Evolutionary conservation across 2,888 invertebrate species (phyloP), one percentile per base, ranked within the genome.

Genomic region (Romanomermis culicivorax): DNA sequence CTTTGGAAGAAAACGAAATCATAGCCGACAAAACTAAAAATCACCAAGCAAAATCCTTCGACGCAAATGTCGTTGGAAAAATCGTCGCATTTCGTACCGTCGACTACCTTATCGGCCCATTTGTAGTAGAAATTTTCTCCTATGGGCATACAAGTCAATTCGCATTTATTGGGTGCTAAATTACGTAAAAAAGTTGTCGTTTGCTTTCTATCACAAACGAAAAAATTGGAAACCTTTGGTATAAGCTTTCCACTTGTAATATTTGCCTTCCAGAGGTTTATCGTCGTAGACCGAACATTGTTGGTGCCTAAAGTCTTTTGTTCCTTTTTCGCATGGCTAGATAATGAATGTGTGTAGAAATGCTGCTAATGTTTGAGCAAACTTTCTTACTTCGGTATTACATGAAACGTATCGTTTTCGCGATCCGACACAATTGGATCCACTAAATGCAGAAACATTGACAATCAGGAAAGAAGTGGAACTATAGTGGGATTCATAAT

Each of bases 141-240:
- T 58, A 78, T 78, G 1, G 93, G 89, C 82, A 85, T 86, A 72
- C 95, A 95, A 72, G 87, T 88, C 64, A 95, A 74, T 70, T 91
- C 88, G 71, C 95, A 97, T 26, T 83, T 83, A 69, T 86, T 85
- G 17, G 81, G 80, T 2, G 82, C 84, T 45, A 23, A 45, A 45
- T 20, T 45, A 11, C 36, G 36, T 11, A 36, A 11, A 36, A 36
- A n/a, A n/a, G n/a, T n/a, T n/a, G n/a, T n/a, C n/a, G n/a, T n/a
- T n/a, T n/a, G n/a, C n/a, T n/a, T n/a, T n/a, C n/a, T n/a, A n/a
- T n/a, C n/a, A n/a, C n/a, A n/a, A n/a, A n/a, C n/a, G n/a, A n/a
- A n/a, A n/a, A n/a, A n/a, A n/a, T 45, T 47, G 27, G 51, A 48
- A 58, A 63, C 65, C 61, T 56, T 68, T 69, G n/a, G 60, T 58